Conservation (phyloP, 2,888 invertebrate species). For the Scaptodrosophila latifasciaeformis region DNA sequence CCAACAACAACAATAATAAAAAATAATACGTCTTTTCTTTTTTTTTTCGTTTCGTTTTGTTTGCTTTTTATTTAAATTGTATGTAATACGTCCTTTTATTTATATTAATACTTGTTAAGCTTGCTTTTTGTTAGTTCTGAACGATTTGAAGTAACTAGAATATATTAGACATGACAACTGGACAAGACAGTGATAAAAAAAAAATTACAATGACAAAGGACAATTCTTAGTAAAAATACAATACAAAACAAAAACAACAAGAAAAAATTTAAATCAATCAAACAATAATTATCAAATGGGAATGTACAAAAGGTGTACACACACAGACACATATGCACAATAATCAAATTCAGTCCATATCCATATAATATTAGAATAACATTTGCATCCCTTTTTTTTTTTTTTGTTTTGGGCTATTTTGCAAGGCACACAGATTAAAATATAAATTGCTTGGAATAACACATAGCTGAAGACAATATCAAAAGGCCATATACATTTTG, state of each 20-base stretch:
- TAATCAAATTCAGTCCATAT: slow-evolving; percentile 64
- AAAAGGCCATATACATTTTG: no score
- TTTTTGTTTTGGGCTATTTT: no score
- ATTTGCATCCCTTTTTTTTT: no score
- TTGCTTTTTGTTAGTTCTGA: no score
- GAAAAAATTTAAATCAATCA: slow-evolving; percentile 40
- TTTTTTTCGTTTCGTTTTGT: slow-evolving; percentile 30
- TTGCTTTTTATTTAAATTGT: slow-evolving; percentile 34
- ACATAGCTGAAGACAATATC: slow-evolving; percentile 24
- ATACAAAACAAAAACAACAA: slow-evolving; percentile 34
- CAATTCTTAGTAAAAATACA: slow-evolving; percentile 20
- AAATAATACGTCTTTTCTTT: slow-evolving; percentile 7
- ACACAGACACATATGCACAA: no score
- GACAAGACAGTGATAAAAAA: slow-evolving; percentile 39
- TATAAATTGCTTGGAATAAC: no score
- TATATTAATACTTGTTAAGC: slow-evolving; percentile 58
- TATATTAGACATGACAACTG: slow-evolving; percentile 18
- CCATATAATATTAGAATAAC: no score
- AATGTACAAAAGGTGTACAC: no score
- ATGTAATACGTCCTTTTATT: slow-evolving; percentile 44
- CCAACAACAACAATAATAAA: slow-evolving; percentile 9
- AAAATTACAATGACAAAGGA: slow-evolving; percentile 19
- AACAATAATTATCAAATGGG: no score
- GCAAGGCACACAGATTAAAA: no score
- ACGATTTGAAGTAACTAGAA: slow-evolving; percentile 31